phyloP scores from a whole-genome alignment of 2,888 invertebrate genomes.

The Minunthozetes semirufus region DNA sequence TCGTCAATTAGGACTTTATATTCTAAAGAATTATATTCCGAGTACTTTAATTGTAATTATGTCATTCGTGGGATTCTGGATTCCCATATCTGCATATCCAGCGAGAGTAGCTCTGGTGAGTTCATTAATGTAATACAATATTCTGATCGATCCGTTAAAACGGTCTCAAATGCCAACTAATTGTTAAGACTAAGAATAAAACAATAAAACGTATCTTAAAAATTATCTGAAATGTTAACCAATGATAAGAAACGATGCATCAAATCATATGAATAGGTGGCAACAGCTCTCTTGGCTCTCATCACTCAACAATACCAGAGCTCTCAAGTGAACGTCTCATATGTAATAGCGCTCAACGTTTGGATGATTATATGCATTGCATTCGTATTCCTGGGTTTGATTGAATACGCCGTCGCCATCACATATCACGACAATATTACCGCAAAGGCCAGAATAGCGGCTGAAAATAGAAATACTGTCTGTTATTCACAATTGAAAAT shows the following conservation, averaged over 20 bases:
- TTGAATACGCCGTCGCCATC: slow-evolving; percentile 44
- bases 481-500: background rate
- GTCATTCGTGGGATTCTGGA: slow-evolving; percentile 42
- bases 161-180: background rate
- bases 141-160: too few relatives aligned
- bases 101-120: slow-evolving; percentile 40
- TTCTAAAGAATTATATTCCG: slow-evolving; percentile 41
- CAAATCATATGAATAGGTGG: slow-evolving; percentile 35
- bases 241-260: background rate
- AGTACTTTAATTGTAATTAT: slow-evolving; percentile 40
- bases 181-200: too few relatives aligned
- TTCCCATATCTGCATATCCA: slow-evolving; percentile 41
- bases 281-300: slow-evolving; percentile 72
- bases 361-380: slow-evolving; percentile 45
- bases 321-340: slow-evolving; percentile 44
- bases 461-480: background rate
- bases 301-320: slow-evolving; percentile 42
- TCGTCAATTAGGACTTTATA: slow-evolving; percentile 39
- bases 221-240: background rate
- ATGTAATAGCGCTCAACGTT: slow-evolving; percentile 45
- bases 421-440: slow-evolving; percentile 13
- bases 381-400: slow-evolving; percentile 43
- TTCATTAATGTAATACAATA: background rate
- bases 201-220: background rate
- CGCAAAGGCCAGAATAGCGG: background rate